Percentiles rank a stretch among this genome's conserved stretches.
Evolutionary conservation across 2,888 invertebrate genomes (phyloP).

Genomic region (Ganaspis brasiliensis): DNA sequence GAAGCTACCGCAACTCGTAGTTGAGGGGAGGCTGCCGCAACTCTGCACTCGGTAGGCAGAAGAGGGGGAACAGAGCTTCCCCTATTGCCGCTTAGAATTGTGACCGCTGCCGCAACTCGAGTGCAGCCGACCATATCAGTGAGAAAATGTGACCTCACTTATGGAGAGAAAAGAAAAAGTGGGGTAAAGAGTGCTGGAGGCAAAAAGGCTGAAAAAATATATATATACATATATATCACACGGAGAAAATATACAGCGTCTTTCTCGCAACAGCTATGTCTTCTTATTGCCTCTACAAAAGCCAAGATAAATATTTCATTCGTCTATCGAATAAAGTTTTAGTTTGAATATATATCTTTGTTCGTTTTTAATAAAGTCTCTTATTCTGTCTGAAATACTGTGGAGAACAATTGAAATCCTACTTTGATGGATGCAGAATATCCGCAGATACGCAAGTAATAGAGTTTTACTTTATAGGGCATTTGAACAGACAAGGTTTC

Average conservation of each 20-base stretch:
- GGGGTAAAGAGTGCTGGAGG: constrained; percentile 17
- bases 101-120: too few relatives aligned
- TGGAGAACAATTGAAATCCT: background rate
- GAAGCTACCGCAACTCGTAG: too few relatives aligned
- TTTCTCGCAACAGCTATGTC: constrained; percentile 2
- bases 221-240: too few relatives aligned
- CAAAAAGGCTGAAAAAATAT: constrained; percentile 38
- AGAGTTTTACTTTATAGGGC: constrained; percentile 19
- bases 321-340: constrained; percentile 21
- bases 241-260: constrained; percentile 24
- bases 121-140: background rate
- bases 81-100: too few relatives aligned
- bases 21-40: too few relatives aligned
- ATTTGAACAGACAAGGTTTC: constrained; percentile 32
- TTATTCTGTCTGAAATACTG: background rate
- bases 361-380: background rate
- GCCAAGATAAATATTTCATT: constrained; percentile 38
- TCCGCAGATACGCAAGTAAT: constrained; percentile 22
- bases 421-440: background rate
- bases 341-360: background rate
- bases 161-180: background rate
- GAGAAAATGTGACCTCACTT: constrained; percentile 31
- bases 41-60: too few relatives aligned
- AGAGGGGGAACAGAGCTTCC: too few relatives aligned
- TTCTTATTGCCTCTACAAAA: constrained; percentile 16